Evolutionary conservation across 2,888 invertebrate genomes (phyloP), one percentile per base, ranked within the genome.

Genomic region (Antheraea yamamai): DNA sequence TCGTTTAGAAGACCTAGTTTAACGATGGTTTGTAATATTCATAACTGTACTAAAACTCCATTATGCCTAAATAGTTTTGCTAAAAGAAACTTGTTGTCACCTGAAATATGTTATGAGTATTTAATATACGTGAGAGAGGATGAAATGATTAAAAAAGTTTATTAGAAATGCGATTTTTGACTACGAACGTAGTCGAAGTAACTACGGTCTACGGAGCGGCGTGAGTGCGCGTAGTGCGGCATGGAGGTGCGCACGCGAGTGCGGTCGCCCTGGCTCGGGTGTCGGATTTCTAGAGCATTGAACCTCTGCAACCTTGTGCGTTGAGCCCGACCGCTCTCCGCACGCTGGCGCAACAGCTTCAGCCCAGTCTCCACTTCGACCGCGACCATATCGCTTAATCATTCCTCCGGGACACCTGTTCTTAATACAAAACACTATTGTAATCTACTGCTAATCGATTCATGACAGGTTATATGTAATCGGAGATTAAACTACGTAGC

Each of bases 241-340:
- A 75, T 75, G 79, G 72, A 55, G 58, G 80, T 81, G 82, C 82
- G 79, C 81, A 82, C 86, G 86, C 85, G 84, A 81, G 83, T 86
- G 87, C 87, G 90, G 88, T 88, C 87, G 89, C 84, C 84, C 88
- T 91, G 92, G 94, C 93, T 93, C 93, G 92, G 88, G 89, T 91
- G 87, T 93, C 89, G 90, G 93, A 92, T 94, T 94, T 94, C 92
- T 95, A 94, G 95, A 94, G 93, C 94, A 94, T 94, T 95, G 94
- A 95, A 94, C 94, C 92, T 93, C 90, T 89, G 91, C 94, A 94
- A 94, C 95, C 95, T 95, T 95, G 95, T 93, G 91, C 90, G 89
- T 94, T 94, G 94, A 94, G 93, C 83, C 88, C 91, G 91, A 86
- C 94, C 94, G 92, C 92, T 93, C 94, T 93, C 94, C 87, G 91